A percentile compares a stretch with the other conserved stretches of the same genome.
Conservation (phyloP, 2,113 vertebrate genomes). For the Gallinago media region DNA sequence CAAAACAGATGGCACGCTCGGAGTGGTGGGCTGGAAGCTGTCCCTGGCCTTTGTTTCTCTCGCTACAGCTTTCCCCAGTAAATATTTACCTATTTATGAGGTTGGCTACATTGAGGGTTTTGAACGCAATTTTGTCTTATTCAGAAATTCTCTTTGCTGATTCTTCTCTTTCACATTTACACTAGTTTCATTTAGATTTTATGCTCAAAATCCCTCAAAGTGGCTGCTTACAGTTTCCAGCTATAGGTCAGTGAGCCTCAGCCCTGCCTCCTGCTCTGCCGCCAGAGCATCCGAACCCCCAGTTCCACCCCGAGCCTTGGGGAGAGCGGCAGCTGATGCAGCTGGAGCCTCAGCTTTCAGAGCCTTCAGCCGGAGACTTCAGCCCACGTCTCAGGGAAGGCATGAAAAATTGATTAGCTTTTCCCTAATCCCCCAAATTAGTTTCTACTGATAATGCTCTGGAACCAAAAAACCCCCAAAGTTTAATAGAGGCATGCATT, state of each 20-base stretch:
- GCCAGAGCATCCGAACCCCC: fast-evolving
- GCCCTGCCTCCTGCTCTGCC: background rate
- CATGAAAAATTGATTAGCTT: background rate
- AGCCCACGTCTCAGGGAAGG: background rate
- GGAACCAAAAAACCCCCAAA: no score
- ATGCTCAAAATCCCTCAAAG: background rate
- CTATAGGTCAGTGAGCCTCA: fast-evolving
- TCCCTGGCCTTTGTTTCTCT: background rate
- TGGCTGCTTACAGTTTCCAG: background rate
- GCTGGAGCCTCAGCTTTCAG: background rate
- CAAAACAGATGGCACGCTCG: background rate
- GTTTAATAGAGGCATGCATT: background rate
- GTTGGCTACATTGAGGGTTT: background rate
- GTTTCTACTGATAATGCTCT: background rate
- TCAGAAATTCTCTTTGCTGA: background rate
- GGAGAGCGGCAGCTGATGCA: background rate
- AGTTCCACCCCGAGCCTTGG: background rate
- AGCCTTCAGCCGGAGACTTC: background rate
- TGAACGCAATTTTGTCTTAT: fast-evolving
- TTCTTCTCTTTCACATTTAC: background rate
- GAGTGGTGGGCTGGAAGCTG: background rate
- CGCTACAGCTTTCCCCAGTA: background rate
- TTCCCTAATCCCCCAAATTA: background rate
- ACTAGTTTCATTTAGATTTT: background rate
- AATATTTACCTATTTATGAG: background rate